Conservation (phyloP, 2,888 invertebrate genomes). For the Parochlus steinenii region DNA sequence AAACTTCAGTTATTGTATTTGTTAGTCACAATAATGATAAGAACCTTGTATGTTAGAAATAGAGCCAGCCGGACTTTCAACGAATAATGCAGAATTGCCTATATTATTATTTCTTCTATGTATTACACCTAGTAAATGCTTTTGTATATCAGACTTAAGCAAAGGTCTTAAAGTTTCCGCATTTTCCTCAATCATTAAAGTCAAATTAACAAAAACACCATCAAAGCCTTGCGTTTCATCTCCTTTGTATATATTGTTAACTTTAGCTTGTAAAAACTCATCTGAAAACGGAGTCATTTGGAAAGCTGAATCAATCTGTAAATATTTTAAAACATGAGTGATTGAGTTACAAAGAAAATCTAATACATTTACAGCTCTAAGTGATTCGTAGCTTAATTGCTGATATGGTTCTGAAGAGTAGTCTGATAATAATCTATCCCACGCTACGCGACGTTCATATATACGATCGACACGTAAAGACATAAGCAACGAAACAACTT, state of each 20-base stretch:
- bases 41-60: conserved; percentile 55
- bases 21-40: neutral
- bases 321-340: conserved; percentile 12
- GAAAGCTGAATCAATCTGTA: conserved; percentile 77
- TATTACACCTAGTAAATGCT: conserved; percentile 69
- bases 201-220: conserved; percentile 72
- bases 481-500: conserved; percentile 61
- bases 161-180: conserved; percentile 49
- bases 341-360: conserved; percentile 7
- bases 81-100: conserved; percentile 71
- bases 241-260: conserved; percentile 62
- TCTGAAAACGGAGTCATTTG: conserved; percentile 83
- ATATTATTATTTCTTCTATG: conserved; percentile 72
- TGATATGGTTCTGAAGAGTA: conserved; percentile 65
- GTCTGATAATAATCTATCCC: conserved; percentile 59
- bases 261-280: conserved; percentile 63
- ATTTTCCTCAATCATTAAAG: conserved; percentile 60
- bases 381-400: conserved; percentile 68
- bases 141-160: conserved; percentile 61
- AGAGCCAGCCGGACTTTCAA: conserved; percentile 64
- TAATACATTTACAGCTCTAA: conserved; percentile 56
- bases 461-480: conserved; percentile 68
- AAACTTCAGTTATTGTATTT: neutral
- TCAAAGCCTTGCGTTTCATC: conserved; percentile 48
- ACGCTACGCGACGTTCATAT: conserved; percentile 61